Conservation (phyloP, 2,888 invertebrate genomes). For the Acanthococcus lagerstroemiae region DNA sequence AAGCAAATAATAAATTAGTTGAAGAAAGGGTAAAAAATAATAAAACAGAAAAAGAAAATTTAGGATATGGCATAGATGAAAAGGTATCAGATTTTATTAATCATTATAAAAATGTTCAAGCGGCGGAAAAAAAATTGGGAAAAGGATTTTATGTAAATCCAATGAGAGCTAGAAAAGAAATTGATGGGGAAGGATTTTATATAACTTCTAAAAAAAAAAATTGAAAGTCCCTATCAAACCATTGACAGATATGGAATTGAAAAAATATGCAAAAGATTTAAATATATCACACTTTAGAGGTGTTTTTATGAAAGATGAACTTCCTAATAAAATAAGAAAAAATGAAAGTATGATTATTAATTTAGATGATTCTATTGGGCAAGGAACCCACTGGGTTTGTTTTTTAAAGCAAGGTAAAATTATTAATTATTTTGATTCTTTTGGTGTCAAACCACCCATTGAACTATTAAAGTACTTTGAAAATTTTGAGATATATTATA, state of each 20-base stretch:
- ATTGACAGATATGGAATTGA: slow-evolving; percentile 14
- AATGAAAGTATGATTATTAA: slow-evolving; percentile 18
- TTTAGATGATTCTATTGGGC: slow-evolving; percentile 12
- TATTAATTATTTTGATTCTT: slow-evolving; percentile 19
- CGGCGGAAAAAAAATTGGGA: too few species aligned
- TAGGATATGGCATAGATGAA: too few species aligned
- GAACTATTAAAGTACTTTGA: slow-evolving; percentile 9
- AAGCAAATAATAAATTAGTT: slow-evolving; percentile 2
- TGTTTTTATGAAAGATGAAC: slow-evolving; percentile 18
- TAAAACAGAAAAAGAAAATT: not conserved
- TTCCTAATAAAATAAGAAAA: slow-evolving; percentile 22
- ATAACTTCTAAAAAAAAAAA: too few species aligned
- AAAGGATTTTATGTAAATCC: too few species aligned
- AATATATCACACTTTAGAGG: not conserved
- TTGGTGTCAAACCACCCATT: slow-evolving; percentile 21
- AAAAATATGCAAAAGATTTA: slow-evolving; percentile 3
- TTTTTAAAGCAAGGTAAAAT: slow-evolving; percentile 16
- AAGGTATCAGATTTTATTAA: too few species aligned
- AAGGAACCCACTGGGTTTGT: slow-evolving; percentile 20
- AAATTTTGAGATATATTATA: too few species aligned
- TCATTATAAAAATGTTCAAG: too few species aligned
- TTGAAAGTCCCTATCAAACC: slow-evolving; percentile 5
- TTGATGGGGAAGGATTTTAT: too few species aligned
- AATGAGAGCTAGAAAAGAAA: too few species aligned
- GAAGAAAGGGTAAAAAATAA: not conserved